These are phyloP conservation scores for Potorous gilbertii DNA, from an alignment of 2,797 vertebrate species.

Conservation along the genomic window DNA sequence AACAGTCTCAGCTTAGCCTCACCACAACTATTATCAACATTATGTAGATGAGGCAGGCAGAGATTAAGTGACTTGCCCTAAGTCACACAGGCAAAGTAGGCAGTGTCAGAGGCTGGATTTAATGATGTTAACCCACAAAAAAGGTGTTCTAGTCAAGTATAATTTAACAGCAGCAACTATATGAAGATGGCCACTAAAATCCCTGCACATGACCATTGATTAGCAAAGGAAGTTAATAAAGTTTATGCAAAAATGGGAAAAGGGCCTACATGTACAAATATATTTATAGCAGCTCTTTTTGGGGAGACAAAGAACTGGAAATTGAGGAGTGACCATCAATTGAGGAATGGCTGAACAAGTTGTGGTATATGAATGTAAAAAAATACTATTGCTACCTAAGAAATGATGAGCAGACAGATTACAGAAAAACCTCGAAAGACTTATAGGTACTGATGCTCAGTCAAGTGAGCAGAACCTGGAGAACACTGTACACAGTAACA, in stretches of 20 bases:
- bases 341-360: too few relatives aligned
- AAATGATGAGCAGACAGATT: too few relatives aligned
- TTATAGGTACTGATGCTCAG: too few relatives aligned
- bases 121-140: not conserved
- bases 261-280: too few relatives aligned
- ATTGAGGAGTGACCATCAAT: too few relatives aligned
- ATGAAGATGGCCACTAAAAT: constrained; percentile 3
- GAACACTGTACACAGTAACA: too few relatives aligned
- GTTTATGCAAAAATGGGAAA: not conserved
- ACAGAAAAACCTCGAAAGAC: too few relatives aligned
- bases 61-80: not conserved
- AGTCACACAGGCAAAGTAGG: not conserved
- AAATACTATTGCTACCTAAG: too few relatives aligned
- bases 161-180: constrained; percentile 32
- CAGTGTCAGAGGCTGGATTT: not conserved
- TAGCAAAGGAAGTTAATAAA: not conserved
- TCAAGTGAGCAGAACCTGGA: too few relatives aligned
- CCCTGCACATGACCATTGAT: not conserved
- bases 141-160: constrained; percentile 3
- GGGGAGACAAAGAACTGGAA: too few relatives aligned
- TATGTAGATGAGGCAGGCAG: not conserved
- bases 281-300: too few relatives aligned
- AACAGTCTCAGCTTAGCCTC: not conserved
- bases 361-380: too few relatives aligned
- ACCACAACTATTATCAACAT: not conserved